A percentile compares a stretch with the other conserved stretches of the same genome.
These are phyloP conservation scores for Heterodera filipjevi DNA, from an alignment of 2,888 invertebrate species.

Conservation along the genomic window DNA sequence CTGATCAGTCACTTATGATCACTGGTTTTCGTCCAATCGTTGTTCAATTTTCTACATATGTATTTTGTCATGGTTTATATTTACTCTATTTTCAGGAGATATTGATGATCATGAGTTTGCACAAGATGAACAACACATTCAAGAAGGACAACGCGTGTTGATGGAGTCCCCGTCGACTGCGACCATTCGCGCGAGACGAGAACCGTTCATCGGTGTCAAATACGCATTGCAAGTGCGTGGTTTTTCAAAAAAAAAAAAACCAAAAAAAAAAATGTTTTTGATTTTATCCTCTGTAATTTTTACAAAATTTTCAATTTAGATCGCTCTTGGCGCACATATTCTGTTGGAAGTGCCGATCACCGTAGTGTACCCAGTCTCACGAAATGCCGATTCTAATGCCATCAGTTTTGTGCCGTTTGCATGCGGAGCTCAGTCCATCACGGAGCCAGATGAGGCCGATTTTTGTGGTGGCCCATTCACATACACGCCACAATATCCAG, in stretches of 20 bases:
- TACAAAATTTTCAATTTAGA: conserved; percentile 18
- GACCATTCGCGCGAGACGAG: conserved; percentile 40
- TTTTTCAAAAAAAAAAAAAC: too few species aligned
- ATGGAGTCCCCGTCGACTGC: conserved; percentile 45
- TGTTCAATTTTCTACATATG: too few species aligned
- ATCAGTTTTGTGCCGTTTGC: conserved; percentile 41
- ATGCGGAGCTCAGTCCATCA: conserved; percentile 40
- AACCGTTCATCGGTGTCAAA: conserved; percentile 42
- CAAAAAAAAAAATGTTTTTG: too few species aligned
- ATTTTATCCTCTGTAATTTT: background rate
- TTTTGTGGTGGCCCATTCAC: conserved; percentile 37
- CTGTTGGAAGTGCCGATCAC: conserved; percentile 42
- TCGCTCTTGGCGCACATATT: conserved; percentile 39
- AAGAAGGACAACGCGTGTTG: conserved; percentile 23
- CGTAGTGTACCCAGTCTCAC: conserved; percentile 36
- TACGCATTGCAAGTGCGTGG: conserved; percentile 41
- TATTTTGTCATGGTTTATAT: background rate
- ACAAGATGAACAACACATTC: background rate
- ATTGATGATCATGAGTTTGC: conserved; percentile 12
- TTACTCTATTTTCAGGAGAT: background rate
- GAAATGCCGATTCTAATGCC: conserved; percentile 40
- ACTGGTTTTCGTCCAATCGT: background rate
- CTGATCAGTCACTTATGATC: background rate
- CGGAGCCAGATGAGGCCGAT: conserved; percentile 42
- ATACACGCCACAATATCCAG: conserved; percentile 39